Evolutionary conservation across 2,888 invertebrate species (phyloP).

Genomic region (Caenorhabditis auriculariae): DNA sequence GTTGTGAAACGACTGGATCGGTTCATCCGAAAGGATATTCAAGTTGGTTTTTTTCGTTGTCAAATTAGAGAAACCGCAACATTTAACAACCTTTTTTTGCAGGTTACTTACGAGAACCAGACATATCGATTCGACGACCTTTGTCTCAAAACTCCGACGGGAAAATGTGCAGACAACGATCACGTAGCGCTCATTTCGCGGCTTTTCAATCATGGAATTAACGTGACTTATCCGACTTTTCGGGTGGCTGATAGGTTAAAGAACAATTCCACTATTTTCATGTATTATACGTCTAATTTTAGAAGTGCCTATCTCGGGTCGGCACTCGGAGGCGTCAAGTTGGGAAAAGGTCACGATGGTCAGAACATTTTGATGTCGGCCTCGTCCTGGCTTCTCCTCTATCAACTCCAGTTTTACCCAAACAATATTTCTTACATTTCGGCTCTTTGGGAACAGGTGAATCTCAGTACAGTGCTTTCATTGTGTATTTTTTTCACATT

Average conservation of each 20-base stretch:
- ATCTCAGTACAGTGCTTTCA: neutral
- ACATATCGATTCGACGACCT: conserved; percentile 44
- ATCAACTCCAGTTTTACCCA: conserved; percentile 51
- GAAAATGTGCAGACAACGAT: conserved; percentile 42
- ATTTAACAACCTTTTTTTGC: conserved; percentile 3
- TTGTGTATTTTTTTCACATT: neutral
- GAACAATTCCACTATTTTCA: conserved; percentile 2
- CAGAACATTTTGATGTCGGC: conserved; percentile 43
- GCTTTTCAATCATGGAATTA: conserved; percentile 43
- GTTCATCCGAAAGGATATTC: conserved; percentile 46
- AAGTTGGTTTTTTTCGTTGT: conserved; percentile 14
- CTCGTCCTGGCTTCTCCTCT: conserved; percentile 54
- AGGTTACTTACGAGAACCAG: conserved; percentile 26
- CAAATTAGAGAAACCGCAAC: too few relatives aligned
- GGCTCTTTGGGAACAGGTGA: conserved; percentile 47
- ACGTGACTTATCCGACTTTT: conserved; percentile 53
- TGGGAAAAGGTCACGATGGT: conserved; percentile 32
- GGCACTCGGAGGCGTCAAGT: conserved; percentile 45
- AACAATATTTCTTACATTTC: conserved; percentile 44
- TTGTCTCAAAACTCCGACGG: conserved; percentile 40
- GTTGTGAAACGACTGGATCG: conserved; percentile 42
- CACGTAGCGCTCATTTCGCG: conserved; percentile 42
- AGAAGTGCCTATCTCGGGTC: conserved; percentile 49
- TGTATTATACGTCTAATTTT: neutral
- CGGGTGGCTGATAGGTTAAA: conserved; percentile 32